phyloP scores from a whole-genome alignment of 1,140 invertebrate genomes.

The Lepidotrigona ventralis region DNA sequence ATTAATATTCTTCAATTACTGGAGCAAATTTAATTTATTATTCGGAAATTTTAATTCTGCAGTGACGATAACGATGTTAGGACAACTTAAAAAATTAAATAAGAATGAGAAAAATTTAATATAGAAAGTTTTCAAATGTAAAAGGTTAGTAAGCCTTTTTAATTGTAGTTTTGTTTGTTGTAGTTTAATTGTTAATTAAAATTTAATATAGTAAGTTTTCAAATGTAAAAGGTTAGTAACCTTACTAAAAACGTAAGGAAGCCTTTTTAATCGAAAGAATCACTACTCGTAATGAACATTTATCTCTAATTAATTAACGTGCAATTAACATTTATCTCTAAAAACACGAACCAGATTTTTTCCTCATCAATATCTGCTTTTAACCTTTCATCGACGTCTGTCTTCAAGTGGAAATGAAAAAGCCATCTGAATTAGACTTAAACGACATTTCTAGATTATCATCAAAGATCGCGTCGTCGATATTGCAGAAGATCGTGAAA shows the following conservation, averaged over 20 bases:
- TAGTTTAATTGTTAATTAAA: no score
- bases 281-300: no score
- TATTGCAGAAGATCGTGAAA: neutral
- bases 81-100: no score
- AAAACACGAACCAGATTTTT: neutral
- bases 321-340: constrained; percentile 6
- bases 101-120: no score
- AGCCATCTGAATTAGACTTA: neutral
- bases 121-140: neutral
- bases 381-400: neutral
- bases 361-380: neutral
- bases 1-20: neutral
- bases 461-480: neutral
- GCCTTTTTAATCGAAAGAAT: neutral
- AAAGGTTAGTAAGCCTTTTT: neutral
- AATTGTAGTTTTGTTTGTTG: no score
- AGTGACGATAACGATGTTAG: no score
- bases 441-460: neutral
- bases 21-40: neutral
- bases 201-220: no score
- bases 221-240: neutral
- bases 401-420: neutral
- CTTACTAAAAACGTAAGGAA: neutral
- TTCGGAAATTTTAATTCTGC: neutral
- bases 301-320: neutral